phyloP scores from a whole-genome alignment of 2,888 invertebrate genomes.

The Galerucella nymphaeae region DNA sequence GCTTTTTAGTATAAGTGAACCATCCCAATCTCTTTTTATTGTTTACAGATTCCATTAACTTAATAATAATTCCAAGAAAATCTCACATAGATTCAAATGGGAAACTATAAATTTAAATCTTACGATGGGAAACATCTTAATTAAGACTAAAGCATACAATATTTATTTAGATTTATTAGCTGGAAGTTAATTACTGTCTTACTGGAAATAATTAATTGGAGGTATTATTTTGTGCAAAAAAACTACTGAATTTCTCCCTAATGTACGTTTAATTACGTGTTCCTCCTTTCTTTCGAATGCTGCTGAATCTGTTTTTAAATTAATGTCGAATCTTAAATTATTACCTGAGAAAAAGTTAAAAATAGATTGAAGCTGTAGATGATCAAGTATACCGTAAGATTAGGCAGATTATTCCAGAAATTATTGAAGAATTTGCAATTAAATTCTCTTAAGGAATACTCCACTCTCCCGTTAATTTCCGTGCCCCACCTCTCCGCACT shows the following conservation, averaged over 20 bases:
- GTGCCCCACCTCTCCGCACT: no score
- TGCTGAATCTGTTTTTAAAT: neutral
- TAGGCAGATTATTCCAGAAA: no score
- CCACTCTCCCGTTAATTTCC: no score
- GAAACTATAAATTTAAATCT: conserved; percentile 28
- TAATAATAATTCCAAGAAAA: conserved; percentile 5
- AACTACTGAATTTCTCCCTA: conserved; percentile 30
- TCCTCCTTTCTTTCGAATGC: neutral
- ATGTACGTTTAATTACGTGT: conserved; percentile 9
- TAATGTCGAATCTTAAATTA: no score
- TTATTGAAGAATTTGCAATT: no score
- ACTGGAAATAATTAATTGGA: conserved; percentile 24
- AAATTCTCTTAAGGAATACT: no score
- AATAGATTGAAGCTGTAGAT: no score
- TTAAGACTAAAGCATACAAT: conserved; percentile 24
- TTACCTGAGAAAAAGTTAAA: no score
- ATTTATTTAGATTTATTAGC: conserved; percentile 31
- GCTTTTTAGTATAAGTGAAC: neutral
- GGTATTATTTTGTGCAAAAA: conserved; percentile 43
- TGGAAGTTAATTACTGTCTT: conserved; percentile 19
- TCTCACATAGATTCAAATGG: neutral
- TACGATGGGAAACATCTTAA: conserved; percentile 28
- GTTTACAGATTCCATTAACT: neutral
- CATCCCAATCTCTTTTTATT: neutral
- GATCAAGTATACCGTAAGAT: no score